Base-by-base conservation (phyloP, 2,113 vertebrate species). In the Oncorhynchus keta region DNA sequence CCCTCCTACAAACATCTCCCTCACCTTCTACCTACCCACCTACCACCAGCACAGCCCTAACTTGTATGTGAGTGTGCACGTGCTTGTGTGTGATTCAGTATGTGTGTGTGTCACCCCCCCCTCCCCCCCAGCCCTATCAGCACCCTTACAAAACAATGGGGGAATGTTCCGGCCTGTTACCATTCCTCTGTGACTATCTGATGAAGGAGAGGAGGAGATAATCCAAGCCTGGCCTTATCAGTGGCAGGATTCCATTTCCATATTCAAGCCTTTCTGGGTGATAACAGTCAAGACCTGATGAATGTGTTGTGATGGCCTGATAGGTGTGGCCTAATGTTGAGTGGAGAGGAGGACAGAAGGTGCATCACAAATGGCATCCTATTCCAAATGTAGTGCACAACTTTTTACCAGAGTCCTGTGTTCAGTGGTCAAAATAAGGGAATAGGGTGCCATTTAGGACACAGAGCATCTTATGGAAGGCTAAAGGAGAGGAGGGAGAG, bases 211-310 rank as follows among this genome's bases (percentile, higher is more conserved):
- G 94, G 93, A 89, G 87, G 91, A 95, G 87, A 96, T 97, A 96
- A 97, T 96, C 95, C 94, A 93, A 45, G 90, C 91, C 94, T 92
- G 77, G 83, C 84, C 94, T 97, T 97, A 97, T 97, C 96, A 90
- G 82, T 95, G 95, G 94, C 95, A 95, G 93, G 94, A 97, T 97
- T 96, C 93, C 92, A 97, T 99, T 99, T 99, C 97, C 95, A 98
- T 98, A 98, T 97, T 96, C 96, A 94, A 93, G 89, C 93, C 95
- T 91, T 92, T 87, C 89, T 91, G 76, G 93, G 95, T 96, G 96
- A 98, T 97, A 98, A 96, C 91, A 86, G 89, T 89, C 88, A 88
- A 88, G 79, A 88, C 94, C 95, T 96, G 96, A 98, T 97, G 97
- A 98, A 97, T 96, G 95, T 93, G 88, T 91, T 93, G 93, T 89